A percentile compares a stretch with the other conserved stretches of the same genome.
Conservation (phyloP, 2,113 vertebrate genomes). For the Odontesthes bonariensis region DNA sequence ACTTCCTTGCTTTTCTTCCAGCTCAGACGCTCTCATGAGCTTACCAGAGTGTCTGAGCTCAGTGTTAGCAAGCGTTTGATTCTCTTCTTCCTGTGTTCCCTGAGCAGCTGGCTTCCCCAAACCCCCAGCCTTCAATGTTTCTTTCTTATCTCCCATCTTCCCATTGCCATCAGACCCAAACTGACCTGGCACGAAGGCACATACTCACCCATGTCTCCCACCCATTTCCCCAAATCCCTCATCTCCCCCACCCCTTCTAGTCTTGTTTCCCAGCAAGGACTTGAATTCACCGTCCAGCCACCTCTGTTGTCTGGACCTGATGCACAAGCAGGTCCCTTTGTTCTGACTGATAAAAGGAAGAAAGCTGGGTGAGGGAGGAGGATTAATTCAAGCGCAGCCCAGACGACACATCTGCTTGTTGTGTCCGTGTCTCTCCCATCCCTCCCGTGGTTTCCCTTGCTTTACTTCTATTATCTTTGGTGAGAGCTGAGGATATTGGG, state of each 20-base stretch:
- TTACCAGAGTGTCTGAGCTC: conserved; percentile 61
- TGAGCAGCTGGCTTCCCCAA: conserved; percentile 41
- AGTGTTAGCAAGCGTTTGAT: conserved; percentile 59
- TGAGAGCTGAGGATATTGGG: conserved; percentile 81
- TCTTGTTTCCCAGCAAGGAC: conserved; percentile 57
- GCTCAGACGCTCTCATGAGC: conserved; percentile 32
- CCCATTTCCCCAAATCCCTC: conserved; percentile 45
- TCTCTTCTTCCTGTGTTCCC: conserved; percentile 52
- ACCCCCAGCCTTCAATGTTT: conserved; percentile 36
- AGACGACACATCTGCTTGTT: conserved; percentile 84
- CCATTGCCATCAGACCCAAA: conserved; percentile 76
- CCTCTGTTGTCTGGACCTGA: conserved; percentile 81
- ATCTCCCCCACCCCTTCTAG: conserved; percentile 23
- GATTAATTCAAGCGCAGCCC: conserved; percentile 86
- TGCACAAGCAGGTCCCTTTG: conserved; percentile 82
- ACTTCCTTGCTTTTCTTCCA: conserved; percentile 24
- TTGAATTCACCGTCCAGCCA: conserved; percentile 66
- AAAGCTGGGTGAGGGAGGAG: conserved; percentile 84
- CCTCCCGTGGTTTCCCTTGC: conserved; percentile 68
- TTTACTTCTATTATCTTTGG: conserved; percentile 72
- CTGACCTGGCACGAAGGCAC: conserved; percentile 73
- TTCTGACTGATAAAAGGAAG: conserved; percentile 83
- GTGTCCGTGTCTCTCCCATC: conserved; percentile 65
- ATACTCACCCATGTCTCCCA: conserved; percentile 48
- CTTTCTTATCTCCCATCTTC: conserved; percentile 52